Base-by-base conservation (phyloP, 2,888 invertebrate species). In the Poecilus cupreus region DNA sequence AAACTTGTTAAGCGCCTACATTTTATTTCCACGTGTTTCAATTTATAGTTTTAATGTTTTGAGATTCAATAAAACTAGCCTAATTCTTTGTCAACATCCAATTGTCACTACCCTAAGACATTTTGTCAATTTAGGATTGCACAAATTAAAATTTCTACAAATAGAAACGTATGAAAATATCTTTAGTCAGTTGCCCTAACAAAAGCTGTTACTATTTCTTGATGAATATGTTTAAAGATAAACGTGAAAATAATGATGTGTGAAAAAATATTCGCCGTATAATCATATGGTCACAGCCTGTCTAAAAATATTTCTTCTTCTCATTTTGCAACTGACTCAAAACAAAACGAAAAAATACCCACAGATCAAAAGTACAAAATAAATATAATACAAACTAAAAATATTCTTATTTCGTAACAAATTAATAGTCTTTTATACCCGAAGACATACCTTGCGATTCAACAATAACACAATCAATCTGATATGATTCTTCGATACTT, bases 401-500 rank as follows among this genome's bases (percentile, higher is more conserved):
- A 32, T 32, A 32, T 6, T 32, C 32, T 32, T 32, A 32, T 6
- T 32, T 32, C 32, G 32, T 32, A 32, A 32, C 32, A 32, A 0
- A 49, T 3, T 20, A 18, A 54, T 54, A 54, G 54, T 54, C 54
- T 54, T 54, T 13, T 54, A 54, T 49, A 54, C 54, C 54, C 54
- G 13, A 60, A 60, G 10, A 60, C 10, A 24, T 57, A 60, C 26
- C 11, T 26, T 60, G 24, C 57, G 1, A 32, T 22, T 18, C 10
- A 54, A 54, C 54, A 22, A 18, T 13, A 54, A 18, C 4, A 10
- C 16, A 10, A 4, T 77, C 70, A 88, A 84, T 91, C 91, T 83
- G 85, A 89, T 84, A 91, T 88, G 83, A 91, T 90, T 57, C 91
- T 88, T 82, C 90, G 88, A 85, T 89, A 91, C 85, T 90, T 91